Evolutionary conservation across 2,113 vertebrate genomes (phyloP), one percentile per base, ranked within the genome.

Genomic region (Petrocephalus zakoni): DNA sequence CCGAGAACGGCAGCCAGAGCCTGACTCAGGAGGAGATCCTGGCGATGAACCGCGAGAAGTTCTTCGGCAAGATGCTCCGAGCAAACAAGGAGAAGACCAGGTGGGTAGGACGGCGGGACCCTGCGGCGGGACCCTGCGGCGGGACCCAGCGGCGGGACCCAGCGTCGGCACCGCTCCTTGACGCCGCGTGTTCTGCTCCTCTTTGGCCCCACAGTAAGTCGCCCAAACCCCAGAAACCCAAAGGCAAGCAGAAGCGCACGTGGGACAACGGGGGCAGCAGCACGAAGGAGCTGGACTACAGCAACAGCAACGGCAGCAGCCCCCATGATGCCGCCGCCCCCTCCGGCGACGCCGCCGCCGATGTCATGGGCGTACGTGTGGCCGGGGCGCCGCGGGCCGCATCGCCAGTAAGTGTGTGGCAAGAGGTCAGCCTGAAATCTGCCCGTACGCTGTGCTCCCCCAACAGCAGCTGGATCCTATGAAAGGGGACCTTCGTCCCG

Each of bases 231-330:
- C 97, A 97, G 49, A 94, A 97, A 84, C 96, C 95, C 37, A 97
- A 95, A 88, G 96, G 95, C 90, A 99, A 98, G 93, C 95, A 95
- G 82, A 97, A 94, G 82, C 96, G 97, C 2, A 96, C 97, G 49
- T 99, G 98, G 98, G 95, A 93, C n/a, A 95, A 95, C 86, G 94
- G 95, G 72, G 96, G 96, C n/a, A 94, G 75, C 88, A 96, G 94
- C 90, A 91, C 95, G 91, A 97, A 97, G 95, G 93, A 95, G 1
- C 95, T 99, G n/a, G 98, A 99, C 93, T 99, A 98, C 91, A 99
- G 98, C 34, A 88, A 94, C 37, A 94, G 93, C 88, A 94, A 94
- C 13, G 92, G 91, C 87, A 91, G 92, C 0, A 64, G 87, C 88
- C 91, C 91, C 84, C 34, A 58, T 34, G 92, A 94, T 25, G 87